These are phyloP conservation scores for Cerceris ruficornis DNA, from an alignment of 2,888 invertebrate genomes.

Conservation along the genomic window DNA sequence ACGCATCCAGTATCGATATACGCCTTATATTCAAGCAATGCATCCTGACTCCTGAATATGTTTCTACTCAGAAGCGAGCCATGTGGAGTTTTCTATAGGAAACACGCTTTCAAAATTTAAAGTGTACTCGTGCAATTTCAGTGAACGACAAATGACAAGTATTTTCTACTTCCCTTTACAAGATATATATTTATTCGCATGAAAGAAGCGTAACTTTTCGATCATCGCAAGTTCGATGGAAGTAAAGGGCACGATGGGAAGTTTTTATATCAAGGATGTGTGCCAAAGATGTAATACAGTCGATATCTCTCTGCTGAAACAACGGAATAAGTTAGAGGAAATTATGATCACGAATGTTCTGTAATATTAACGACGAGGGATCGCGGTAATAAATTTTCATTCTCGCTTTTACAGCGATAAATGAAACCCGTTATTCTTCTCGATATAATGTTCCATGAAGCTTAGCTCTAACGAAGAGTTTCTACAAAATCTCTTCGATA, in stretches of 20 bases:
- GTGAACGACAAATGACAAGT: background rate
- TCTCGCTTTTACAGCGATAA: conserved; percentile 68
- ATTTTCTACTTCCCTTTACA: conserved; percentile 6
- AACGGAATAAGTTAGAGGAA: conserved; percentile 16
- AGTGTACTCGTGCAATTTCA: conserved; percentile 13
- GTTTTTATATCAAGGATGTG: no score
- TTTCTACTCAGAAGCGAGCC: conserved; percentile 22
- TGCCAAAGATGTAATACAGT: no score
- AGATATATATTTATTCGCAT: background rate
- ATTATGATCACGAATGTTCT: conserved; percentile 45
- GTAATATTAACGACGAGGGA: conserved; percentile 19
- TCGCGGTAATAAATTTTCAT: conserved; percentile 70
- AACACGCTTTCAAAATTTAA: conserved; percentile 25
- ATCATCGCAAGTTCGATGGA: no score
- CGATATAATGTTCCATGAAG: conserved; percentile 49
- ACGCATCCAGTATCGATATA: conserved; percentile 53
- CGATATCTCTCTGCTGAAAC: no score
- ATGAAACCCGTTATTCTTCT: conserved; percentile 31
- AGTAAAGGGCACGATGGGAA: no score
- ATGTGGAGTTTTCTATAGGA: conserved; percentile 19
- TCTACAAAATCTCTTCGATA: conserved; percentile 65
- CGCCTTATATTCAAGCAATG: conserved; percentile 49
- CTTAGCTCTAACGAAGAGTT: conserved; percentile 68
- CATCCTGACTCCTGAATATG: conserved; percentile 36
- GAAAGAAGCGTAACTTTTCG: no score